Evolutionary conservation across 2,888 invertebrate species (phyloP).

Genomic region (Ecliptopera silaceata): DNA sequence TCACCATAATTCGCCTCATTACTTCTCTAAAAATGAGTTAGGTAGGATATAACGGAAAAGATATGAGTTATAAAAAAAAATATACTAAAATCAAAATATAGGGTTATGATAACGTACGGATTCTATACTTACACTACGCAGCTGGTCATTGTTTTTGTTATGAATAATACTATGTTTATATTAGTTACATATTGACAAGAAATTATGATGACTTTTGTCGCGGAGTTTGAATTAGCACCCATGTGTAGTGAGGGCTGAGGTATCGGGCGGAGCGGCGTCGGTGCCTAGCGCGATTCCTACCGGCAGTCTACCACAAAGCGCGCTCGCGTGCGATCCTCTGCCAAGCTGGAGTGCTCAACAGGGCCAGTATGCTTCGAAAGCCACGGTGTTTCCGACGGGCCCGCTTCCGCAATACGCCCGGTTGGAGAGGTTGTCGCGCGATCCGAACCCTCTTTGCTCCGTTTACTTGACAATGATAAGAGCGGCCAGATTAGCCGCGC

Average conservation of each 20-base stretch:
- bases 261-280: conserved; percentile 47
- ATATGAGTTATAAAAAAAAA: no score
- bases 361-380: conserved; percentile 81
- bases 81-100: neutral
- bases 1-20: no score
- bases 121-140: neutral
- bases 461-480: conserved; percentile 72
- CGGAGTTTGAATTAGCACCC: conserved; percentile 67
- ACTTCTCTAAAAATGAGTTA: no score
- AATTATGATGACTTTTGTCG: conserved; percentile 39
- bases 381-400: conserved; percentile 71
- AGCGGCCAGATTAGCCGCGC: conserved; percentile 73
- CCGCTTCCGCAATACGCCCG: conserved; percentile 63
- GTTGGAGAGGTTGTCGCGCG: conserved; percentile 68
- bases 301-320: conserved; percentile 73
- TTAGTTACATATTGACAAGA: conserved; percentile 33
- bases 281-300: conserved; percentile 45
- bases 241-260: conserved; percentile 54
- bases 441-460: conserved; percentile 72
- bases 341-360: conserved; percentile 78
- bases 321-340: conserved; percentile 74
- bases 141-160: conserved; percentile 28
- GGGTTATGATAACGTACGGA: conserved; percentile 2
- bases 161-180: conserved; percentile 27
- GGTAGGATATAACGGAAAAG: neutral